These are phyloP conservation scores for Larimichthys polyactis DNA, from an alignment of 2,113 vertebrate species.

Conservation along the genomic window DNA sequence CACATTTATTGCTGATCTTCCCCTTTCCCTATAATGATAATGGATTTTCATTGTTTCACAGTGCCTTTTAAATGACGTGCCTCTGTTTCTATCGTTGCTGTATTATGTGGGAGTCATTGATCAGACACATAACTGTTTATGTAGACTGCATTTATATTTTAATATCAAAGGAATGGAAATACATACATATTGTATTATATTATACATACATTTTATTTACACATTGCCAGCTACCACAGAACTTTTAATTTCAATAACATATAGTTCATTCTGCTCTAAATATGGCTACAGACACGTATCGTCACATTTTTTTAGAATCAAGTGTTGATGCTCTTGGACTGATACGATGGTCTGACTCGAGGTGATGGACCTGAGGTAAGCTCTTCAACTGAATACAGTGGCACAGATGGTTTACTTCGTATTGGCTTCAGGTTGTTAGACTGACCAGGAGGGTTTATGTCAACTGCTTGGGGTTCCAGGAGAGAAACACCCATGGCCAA, in stretches of 20 bases:
- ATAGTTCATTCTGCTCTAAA: background rate
- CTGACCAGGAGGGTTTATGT: background rate
- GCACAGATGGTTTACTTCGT: conserved; percentile 19
- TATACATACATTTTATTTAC: background rate
- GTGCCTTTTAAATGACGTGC: no score
- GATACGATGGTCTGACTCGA: conserved; percentile 42
- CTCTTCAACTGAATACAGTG: conserved; percentile 48
- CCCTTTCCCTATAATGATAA: no score
- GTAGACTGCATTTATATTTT: background rate
- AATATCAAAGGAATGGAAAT: background rate
- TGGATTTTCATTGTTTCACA: no score
- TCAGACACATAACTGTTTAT: background rate
- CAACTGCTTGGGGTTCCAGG: conserved; percentile 8
- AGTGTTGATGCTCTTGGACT: conserved; percentile 7
- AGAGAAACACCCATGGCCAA: conserved; percentile 81
- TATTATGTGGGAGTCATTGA: background rate
- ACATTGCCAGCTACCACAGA: no score
- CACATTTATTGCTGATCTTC: no score
- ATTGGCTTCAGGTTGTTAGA: conserved; percentile 46
- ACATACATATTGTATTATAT: background rate
- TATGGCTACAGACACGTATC: background rate
- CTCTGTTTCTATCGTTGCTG: background rate
- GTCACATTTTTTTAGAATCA: background rate
- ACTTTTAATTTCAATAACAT: background rate
- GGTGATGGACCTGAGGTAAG: conserved; percentile 32